Base-by-base conservation (phyloP, 35 echinoderm and acorn worm genomes). In the Chiridota heheva region DNA sequence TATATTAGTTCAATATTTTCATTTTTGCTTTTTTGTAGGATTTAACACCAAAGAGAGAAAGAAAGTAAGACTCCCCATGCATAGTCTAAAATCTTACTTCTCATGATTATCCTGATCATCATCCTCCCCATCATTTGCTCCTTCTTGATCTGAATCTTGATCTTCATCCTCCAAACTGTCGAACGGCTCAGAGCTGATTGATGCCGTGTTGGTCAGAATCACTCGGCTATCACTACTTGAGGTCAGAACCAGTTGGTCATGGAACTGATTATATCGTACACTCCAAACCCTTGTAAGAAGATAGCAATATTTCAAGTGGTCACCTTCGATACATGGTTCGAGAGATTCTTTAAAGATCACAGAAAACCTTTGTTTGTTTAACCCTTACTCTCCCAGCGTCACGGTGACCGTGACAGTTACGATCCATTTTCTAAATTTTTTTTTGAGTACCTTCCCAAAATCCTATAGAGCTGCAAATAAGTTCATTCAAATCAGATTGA, bases 221-320 rank as follows among this genome's bases (percentile, higher is more conserved):
- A 98, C 95, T 7, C 95, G 63, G 62, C 95, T 98, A 30, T 98
- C 95, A 67, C 95, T 98, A 61, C 95, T 98, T 35, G 95, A 98
- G 16, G 84, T 82, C 20, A 96, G 64, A 15, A 96, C 92, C 8
- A 96, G 48, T 46, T 98, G 95, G 60, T 98, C 95, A 78, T 98
- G 95, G 58, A 98, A 98, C 56, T 98, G 95, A 67, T 98, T 98
- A 60, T 98, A 97, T 36, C 95, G 25, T 36, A 86, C 92, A 86
- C 92, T 86, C 81, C 87, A 90, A 16, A 90, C 87, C 86, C 91
- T 95, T 42, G 16, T 36, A 25, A 58, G 49, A 60, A 34, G 22
- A 53, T 22, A n/a, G n/a, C n/a, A n/a, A n/a, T n/a, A n/a, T n/a
- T n/a, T n/a, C n/a, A n/a, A n/a, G n/a, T n/a, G n/a, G n/a, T n/a